Conservation (phyloP, 2,888 invertebrate species). For the Calameuta filiformis region DNA sequence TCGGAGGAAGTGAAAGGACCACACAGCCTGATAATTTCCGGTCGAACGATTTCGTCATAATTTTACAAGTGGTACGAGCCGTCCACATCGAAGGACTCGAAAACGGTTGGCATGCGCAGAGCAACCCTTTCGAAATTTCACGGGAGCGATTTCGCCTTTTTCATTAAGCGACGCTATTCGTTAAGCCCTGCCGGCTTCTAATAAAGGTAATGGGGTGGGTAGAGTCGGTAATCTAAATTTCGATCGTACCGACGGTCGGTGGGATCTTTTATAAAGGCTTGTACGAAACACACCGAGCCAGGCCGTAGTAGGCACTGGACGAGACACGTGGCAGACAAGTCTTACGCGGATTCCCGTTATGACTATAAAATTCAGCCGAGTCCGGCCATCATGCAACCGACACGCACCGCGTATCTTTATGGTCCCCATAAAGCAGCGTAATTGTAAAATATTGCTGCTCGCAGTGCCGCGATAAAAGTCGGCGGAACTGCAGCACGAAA, state of each 20-base stretch:
- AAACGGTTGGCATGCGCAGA: background rate
- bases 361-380: slow-evolving; percentile 48
- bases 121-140: background rate
- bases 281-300: slow-evolving; percentile 1
- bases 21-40: background rate
- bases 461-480: slow-evolving; percentile 48
- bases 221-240: slow-evolving; percentile 46
- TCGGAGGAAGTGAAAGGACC: background rate
- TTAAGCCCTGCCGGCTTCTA: slow-evolving; percentile 39
- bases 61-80: background rate
- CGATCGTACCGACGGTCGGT: slow-evolving; percentile 1
- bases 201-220: slow-evolving; percentile 42
- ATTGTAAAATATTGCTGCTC: slow-evolving; percentile 59
- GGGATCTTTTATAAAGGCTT: slow-evolving; percentile 12
- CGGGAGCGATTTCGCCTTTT: background rate
- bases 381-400: slow-evolving; percentile 53
- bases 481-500: slow-evolving; percentile 22
- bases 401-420: slow-evolving; percentile 61
- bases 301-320: background rate
- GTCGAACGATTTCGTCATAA: background rate
- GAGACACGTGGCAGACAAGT: slow-evolving; percentile 18
- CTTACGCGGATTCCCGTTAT: slow-evolving; percentile 32
- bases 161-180: slow-evolving; percentile 30
- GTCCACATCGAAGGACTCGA: background rate
- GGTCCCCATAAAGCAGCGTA: slow-evolving; percentile 57